Evolutionary conservation across 2,888 invertebrate genomes (phyloP).

Genomic region (Tridacna gigas): DNA sequence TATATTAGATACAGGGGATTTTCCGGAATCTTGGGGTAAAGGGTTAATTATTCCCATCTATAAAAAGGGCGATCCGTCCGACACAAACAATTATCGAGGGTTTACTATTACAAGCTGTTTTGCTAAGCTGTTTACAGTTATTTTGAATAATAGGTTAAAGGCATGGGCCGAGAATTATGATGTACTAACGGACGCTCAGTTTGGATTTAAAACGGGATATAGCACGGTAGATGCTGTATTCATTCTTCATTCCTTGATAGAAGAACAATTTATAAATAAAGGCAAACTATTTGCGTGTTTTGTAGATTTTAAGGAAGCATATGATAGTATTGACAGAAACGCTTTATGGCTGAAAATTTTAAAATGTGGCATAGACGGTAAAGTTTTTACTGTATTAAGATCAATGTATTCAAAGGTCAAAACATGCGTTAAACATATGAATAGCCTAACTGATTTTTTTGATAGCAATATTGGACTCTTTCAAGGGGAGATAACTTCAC

Average conservation of each 20-base stretch:
- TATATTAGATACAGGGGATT: conserved; percentile 16
- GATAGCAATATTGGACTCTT: conserved; percentile 4
- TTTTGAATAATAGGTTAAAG: conserved; percentile 2
- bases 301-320: conserved; percentile 12
- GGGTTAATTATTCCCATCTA: conserved; percentile 15
- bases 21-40: conserved; percentile 15
- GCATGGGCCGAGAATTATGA: neutral
- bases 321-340: neutral
- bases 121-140: conserved; percentile 18
- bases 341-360: neutral
- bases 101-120: conserved; percentile 3
- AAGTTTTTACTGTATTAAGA: conserved; percentile 6
- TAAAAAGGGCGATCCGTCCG: conserved; percentile 14
- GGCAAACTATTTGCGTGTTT: conserved; percentile 12
- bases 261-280: conserved; percentile 1
- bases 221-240: neutral
- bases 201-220: conserved; percentile 9
- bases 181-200: conserved; percentile 11
- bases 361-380: neutral
- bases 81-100: conserved; percentile 10
- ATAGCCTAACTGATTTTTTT: neutral
- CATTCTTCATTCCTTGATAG: neutral
- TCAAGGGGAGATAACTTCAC: conserved; percentile 29
- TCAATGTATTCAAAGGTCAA: conserved; percentile 5
- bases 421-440: conserved; percentile 5